Percentiles rank a stretch among this genome's conserved stretches.
Evolutionary conservation across 2,888 invertebrate genomes (phyloP).

Genomic region (Eucera pruinosa): DNA sequence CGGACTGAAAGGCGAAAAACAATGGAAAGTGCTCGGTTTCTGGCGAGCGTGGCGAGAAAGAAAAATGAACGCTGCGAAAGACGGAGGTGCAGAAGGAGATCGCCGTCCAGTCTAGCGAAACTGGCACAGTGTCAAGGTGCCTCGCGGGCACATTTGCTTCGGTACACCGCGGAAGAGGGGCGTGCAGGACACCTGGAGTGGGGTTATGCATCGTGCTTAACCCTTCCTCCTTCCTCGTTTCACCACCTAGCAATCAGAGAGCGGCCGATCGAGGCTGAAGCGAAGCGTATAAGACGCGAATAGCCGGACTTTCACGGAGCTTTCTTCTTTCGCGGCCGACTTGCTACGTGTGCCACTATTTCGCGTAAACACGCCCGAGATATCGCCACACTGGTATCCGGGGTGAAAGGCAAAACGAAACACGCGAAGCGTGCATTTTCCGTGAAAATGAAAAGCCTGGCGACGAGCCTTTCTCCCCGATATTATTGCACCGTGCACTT

Average conservation of each 20-base stretch:
- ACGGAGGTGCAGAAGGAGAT: conserved; percentile 52
- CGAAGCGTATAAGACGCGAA: not conserved
- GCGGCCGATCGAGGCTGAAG: not conserved
- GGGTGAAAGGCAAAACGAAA: conserved; percentile 80
- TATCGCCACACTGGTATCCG: conserved; percentile 66
- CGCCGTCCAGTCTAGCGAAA: conserved; percentile 70
- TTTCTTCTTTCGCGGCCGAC: conserved; percentile 68
- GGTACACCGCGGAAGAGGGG: conserved; percentile 20
- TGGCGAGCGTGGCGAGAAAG: conserved; percentile 32
- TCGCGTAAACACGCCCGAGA: conserved; percentile 53
- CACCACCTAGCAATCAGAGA: conserved; percentile 5
- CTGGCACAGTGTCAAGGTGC: conserved; percentile 82
- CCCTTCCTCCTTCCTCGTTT: conserved; percentile 57
- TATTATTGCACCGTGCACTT: conserved; percentile 35
- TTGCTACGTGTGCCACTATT: conserved; percentile 48
- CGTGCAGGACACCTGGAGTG: not conserved
- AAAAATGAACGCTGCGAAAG: conserved; percentile 47
- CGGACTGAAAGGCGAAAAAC: not conserved
- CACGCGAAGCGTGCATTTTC: conserved; percentile 55
- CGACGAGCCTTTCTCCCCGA: conserved; percentile 50
- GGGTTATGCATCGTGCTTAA: conserved; percentile 25
- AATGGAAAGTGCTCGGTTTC: conserved; percentile 28
- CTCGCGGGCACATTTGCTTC: conserved; percentile 54
- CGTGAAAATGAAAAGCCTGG: conserved; percentile 49
- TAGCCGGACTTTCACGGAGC: conserved; percentile 67